Percentiles rank a stretch among this genome's conserved stretches.
phyloP scores from a whole-genome alignment of 2,797 vertebrate genomes.

The Acanthiza pusilla region DNA sequence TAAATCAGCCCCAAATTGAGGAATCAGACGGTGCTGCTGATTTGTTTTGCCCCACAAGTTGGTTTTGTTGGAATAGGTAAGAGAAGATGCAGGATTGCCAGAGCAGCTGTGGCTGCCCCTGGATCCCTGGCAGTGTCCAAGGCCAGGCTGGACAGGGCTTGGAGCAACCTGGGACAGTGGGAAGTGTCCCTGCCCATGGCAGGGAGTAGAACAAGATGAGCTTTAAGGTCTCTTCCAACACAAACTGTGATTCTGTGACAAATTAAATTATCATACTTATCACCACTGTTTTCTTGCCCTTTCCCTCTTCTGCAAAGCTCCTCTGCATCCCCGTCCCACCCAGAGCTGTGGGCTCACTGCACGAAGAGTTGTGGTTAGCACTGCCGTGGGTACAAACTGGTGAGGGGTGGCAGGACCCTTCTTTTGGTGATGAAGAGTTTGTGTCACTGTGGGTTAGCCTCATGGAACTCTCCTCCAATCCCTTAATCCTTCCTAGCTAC shows the following conservation, averaged over 20 bases:
- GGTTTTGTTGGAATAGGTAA: background rate
- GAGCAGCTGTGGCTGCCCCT: background rate
- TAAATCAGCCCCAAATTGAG: background rate
- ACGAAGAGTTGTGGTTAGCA: fast-evolving
- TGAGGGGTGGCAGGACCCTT: fast-evolving
- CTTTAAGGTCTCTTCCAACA: background rate
- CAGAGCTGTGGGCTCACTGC: background rate
- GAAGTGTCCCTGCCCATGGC: background rate
- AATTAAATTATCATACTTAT: background rate
- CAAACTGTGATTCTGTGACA: background rate
- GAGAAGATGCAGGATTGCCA: background rate
- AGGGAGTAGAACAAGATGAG: background rate
- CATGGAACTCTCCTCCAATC: background rate
- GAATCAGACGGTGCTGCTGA: fast-evolving
- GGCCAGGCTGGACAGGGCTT: background rate
- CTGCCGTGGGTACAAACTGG: fast-evolving
- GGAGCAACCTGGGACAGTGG: background rate
- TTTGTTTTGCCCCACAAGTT: background rate
- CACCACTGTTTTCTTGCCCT: background rate
- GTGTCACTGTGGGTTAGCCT: background rate
- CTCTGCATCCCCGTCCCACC: background rate
- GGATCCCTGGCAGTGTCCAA: background rate
- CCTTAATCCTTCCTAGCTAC: background rate
- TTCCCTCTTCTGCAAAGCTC: background rate
- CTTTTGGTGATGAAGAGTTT: background rate